These are phyloP conservation scores for Antitype chi DNA, from an alignment of 2,888 invertebrate genomes.

Conservation along the genomic window DNA sequence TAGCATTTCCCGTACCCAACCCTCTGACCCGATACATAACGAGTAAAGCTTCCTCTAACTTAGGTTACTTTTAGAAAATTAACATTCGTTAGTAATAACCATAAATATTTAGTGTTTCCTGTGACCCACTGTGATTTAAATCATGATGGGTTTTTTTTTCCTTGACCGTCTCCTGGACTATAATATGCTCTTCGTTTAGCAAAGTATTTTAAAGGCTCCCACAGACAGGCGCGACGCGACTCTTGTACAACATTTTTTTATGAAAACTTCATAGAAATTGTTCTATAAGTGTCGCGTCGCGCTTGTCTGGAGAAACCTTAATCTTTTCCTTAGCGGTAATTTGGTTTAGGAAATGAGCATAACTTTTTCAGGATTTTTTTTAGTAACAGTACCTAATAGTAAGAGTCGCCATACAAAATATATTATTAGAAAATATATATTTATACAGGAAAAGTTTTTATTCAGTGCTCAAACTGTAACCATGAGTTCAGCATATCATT, in stretches of 20 bases:
- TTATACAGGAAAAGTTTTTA: too few species aligned
- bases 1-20: constrained; percentile 35
- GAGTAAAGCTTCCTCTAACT: constrained; percentile 27
- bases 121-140: constrained; percentile 54
- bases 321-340: not conserved
- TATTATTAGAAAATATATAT: too few species aligned
- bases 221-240: too few species aligned
- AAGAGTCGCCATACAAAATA: too few species aligned
- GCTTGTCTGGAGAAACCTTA: too few species aligned
- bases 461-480: too few species aligned
- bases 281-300: too few species aligned
- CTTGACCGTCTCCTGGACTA: constrained; percentile 14
- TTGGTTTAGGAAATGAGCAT: not conserved
- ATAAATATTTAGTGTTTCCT: constrained; percentile 71
- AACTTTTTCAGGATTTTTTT: not conserved
- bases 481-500: too few species aligned
- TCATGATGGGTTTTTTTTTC: constrained; percentile 34
- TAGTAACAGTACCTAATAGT: not conserved
- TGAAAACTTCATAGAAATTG: too few species aligned
- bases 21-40: constrained; percentile 49
- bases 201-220: not conserved
- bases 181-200: not conserved
- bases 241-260: too few species aligned
- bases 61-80: constrained; percentile 48
- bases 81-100: constrained; percentile 57